Percentiles rank a stretch among this genome's conserved stretches.
Conservation (phyloP, 2,888 invertebrate species). For the Agrotis exclamationis region DNA sequence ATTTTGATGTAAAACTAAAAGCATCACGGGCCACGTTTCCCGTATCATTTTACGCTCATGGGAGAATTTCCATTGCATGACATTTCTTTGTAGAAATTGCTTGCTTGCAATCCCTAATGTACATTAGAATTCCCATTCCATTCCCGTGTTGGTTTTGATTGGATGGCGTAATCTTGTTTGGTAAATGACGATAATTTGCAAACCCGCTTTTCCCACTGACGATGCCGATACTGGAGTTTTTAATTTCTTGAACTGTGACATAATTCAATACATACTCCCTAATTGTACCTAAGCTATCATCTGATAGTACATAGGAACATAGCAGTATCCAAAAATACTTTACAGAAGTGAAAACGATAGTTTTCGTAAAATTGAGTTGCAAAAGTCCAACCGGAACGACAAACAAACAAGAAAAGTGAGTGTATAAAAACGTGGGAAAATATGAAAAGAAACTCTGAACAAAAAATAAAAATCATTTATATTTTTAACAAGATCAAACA, state of each 20-base stretch:
- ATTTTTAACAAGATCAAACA: background rate
- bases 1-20: constrained; percentile 58
- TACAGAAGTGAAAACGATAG: constrained; percentile 11
- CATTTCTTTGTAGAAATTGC: constrained; percentile 54
- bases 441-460: constrained; percentile 3
- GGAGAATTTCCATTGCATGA: constrained; percentile 51
- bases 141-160: constrained; percentile 32
- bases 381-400: background rate
- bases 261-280: constrained; percentile 36
- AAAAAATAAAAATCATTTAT: background rate
- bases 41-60: constrained; percentile 64
- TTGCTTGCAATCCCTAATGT: constrained; percentile 31
- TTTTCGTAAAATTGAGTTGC: constrained; percentile 8
- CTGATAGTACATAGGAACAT: background rate
- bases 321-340: constrained; percentile 21
- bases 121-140: constrained; percentile 35
- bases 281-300: constrained; percentile 23
- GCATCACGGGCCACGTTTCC: constrained; percentile 75
- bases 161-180: constrained; percentile 72
- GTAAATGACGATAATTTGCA: constrained; percentile 61
- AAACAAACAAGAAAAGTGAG: constrained; percentile 22
- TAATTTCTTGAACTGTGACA: constrained; percentile 60
- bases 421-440: too few species aligned
- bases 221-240: constrained; percentile 40
- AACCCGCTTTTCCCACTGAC: constrained; percentile 47